Evolutionary conservation across 2,888 invertebrate species (phyloP).

Genomic region (Papilio elwesi): DNA sequence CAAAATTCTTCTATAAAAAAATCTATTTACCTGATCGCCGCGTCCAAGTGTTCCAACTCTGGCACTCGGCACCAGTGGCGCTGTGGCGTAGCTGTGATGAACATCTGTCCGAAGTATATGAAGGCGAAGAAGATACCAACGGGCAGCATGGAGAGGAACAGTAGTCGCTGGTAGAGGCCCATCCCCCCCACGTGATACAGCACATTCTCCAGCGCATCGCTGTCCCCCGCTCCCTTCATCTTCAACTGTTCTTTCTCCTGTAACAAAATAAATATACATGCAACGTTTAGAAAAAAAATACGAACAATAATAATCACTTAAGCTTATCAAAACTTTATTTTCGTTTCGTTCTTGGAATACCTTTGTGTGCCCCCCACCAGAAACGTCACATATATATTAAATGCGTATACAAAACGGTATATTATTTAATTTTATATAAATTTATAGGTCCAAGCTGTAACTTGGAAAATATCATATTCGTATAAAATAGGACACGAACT

Average conservation of each 20-base stretch:
- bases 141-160: slow-evolving; percentile 57
- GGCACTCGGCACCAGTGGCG: slow-evolving; percentile 64
- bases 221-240: slow-evolving; percentile 34
- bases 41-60: slow-evolving; percentile 54
- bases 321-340: no score
- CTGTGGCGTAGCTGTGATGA: slow-evolving; percentile 61
- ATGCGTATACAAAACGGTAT: no score
- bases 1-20: no score
- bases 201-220: slow-evolving; percentile 50
- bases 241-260: slow-evolving; percentile 36
- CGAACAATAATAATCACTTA: no score
- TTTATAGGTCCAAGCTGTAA: no score
- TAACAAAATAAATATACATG: background rate
- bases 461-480: no score
- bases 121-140: slow-evolving; percentile 57
- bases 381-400: no score
- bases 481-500: no score
- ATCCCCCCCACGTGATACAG: slow-evolving; percentile 54
- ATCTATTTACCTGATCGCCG: slow-evolving; percentile 52
- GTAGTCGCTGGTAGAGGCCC: slow-evolving; percentile 53
- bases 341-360: no score
- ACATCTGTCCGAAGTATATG: slow-evolving; percentile 62
- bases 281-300: no score
- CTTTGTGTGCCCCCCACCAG: no score
- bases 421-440: no score